Conservation (phyloP, 1,140 invertebrate genomes). For the Cataglyphis hispanica region DNA sequence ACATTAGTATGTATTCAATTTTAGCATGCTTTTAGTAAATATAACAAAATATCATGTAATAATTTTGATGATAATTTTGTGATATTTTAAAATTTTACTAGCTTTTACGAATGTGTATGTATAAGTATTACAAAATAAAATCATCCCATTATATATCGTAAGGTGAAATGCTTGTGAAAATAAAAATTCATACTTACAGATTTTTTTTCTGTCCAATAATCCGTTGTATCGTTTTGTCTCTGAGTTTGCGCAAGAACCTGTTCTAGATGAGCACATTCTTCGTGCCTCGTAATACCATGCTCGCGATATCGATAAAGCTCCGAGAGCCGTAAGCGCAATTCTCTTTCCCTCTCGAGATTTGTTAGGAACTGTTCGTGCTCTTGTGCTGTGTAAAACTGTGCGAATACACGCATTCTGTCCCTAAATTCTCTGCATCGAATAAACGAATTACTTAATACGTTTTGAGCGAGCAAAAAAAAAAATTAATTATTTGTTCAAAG, state of each 20-base stretch:
- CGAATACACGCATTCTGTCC: conserved; percentile 93
- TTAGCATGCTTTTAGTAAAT: conserved; percentile 14
- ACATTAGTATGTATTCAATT: conserved; percentile 22
- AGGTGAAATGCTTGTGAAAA: not conserved
- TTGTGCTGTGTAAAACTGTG: conserved; percentile 94
- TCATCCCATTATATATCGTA: conserved; percentile 17
- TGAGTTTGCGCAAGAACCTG: conserved; percentile 87
- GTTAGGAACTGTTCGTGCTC: conserved; percentile 93
- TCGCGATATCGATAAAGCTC: conserved; percentile 94
- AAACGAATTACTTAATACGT: conserved; percentile 28
- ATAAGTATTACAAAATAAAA: not conserved
- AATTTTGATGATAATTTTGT: not conserved
- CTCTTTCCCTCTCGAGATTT: conserved; percentile 93
- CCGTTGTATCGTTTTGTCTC: conserved; percentile 79
- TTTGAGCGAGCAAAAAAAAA: conserved; percentile 27
- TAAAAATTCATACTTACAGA: conserved; percentile 87
- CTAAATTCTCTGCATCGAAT: conserved; percentile 89
- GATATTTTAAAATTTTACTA: conserved; percentile 30
- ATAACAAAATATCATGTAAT: not conserved
- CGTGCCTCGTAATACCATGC: conserved; percentile 92
- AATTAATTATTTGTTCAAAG: conserved; percentile 10
- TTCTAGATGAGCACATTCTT: conserved; percentile 94
- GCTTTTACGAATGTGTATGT: conserved; percentile 60
- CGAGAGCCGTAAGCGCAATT: conserved; percentile 92
- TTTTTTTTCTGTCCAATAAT: conserved; percentile 87